Evolutionary conservation across 2,888 invertebrate species (phyloP), one percentile per base, ranked within the genome.

Genomic region (Fragum whitleyi): DNA sequence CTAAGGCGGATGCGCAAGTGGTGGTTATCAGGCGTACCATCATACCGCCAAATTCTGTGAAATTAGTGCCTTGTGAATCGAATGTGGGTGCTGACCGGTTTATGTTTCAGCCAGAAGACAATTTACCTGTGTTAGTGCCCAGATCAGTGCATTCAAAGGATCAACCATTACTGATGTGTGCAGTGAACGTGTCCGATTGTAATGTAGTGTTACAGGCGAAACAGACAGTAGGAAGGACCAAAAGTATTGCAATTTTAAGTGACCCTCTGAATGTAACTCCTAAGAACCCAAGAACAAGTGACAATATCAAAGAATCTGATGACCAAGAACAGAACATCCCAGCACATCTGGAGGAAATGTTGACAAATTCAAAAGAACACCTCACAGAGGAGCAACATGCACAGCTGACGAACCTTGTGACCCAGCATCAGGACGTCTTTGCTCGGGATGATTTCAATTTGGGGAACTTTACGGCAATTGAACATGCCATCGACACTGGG

Each of bases 371-470:
- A 6, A 68, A 23, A n/a, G 21, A 23, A 29, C n/a, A 74, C 36
- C 42, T 80, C 16, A 65, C 32, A 21, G 26, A 39, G 11, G 14
- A 19, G n/a, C n/a, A 65, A 65, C 39, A 36, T 14, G 7, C 19
- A 32, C 32, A 65, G 23, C n/a, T 65, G 36, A 39, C 32, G 26
- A 11, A 59, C 9, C 28, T 59, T 19, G 28, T 26, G 6, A 11
- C 28, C 5, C 9, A 59, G 26, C 78, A 61, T 51, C n/a, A 77
- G 23, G 84, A 79, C 59, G 65, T 81, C 7, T 81, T 85, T 76
- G 74, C 81, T 14, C 68, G 55, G 29, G 36, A 76, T 71, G 78
- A 81, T 23, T 70, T 67, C 53, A 81, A 84, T 39, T 21, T 82
- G 23, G 79, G 80, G 79, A 28, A 53, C 53, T 53, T 53, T 21